phyloP scores from a whole-genome alignment of 2,113 vertebrate species.

The Stercorarius parasiticus region DNA sequence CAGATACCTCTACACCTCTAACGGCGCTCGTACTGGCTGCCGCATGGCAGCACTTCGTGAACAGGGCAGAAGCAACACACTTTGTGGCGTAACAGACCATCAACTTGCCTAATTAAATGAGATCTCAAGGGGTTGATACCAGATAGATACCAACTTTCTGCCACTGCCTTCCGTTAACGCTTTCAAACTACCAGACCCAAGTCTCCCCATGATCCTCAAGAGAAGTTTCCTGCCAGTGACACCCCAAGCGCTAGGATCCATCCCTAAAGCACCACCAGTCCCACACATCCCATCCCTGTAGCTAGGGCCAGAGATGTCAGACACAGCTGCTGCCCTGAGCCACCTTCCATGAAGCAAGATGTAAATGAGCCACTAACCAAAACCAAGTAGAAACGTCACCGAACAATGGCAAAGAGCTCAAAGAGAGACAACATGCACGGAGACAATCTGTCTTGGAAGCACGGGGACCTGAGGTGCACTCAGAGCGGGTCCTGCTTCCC shows the following conservation, averaged over 20 bases:
- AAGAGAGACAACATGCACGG: fast-evolving
- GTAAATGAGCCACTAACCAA: background rate
- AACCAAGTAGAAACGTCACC: background rate
- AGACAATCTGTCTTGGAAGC: fast-evolving
- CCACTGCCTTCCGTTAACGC: background rate
- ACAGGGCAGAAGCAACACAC: background rate
- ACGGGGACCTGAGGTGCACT: fast-evolving
- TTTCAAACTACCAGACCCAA: background rate
- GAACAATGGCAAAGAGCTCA: fast-evolving
- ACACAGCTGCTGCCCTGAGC: background rate
- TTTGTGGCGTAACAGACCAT: background rate
- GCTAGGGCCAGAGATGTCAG: background rate
- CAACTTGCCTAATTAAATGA: background rate
- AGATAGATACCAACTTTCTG: background rate
- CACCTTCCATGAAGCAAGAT: background rate
- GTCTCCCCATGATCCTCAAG: background rate
- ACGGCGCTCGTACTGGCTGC: fast-evolving
- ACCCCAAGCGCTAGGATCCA: background rate
- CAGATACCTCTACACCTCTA: fast-evolving
- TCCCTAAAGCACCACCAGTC: background rate
- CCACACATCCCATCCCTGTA: too few species aligned
- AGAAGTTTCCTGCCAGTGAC: background rate
- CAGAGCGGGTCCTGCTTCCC: background rate
- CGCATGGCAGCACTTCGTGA: fast-evolving
- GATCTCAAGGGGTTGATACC: background rate